Evolutionary conservation across 2,888 invertebrate species (phyloP).

Genomic region (Adineta ricciae): DNA sequence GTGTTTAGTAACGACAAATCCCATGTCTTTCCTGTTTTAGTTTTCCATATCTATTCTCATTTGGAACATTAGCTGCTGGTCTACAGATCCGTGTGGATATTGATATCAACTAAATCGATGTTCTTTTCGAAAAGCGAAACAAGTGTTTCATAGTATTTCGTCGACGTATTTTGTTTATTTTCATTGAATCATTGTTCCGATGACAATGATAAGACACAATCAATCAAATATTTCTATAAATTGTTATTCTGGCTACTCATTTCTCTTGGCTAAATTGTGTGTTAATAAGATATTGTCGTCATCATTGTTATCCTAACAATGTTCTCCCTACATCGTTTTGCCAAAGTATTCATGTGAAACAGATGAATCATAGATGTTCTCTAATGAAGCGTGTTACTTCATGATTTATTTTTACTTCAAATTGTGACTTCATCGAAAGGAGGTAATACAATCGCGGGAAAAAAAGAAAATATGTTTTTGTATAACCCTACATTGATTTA

Average conservation of each 20-base stretch:
- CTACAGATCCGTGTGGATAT: constrained; percentile 16
- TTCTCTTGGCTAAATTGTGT: background rate
- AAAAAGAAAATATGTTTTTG: too few relatives aligned
- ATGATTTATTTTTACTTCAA: too few relatives aligned
- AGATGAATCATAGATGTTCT: too few relatives aligned
- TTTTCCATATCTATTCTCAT: constrained; percentile 9
- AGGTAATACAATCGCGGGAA: too few relatives aligned
- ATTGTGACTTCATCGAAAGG: too few relatives aligned
- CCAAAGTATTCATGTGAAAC: too few relatives aligned
- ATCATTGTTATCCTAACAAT: too few relatives aligned
- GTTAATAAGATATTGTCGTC: too few relatives aligned
- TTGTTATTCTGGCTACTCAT: background rate
- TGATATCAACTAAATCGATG: background rate
- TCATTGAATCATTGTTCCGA: background rate
- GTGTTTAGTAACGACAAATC: background rate
- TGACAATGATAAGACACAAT: background rate
- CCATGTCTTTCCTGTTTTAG: background rate
- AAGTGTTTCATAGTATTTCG: background rate
- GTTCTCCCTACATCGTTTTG: too few relatives aligned
- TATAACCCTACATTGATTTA: background rate
- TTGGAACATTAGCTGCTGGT: constrained; percentile 11
- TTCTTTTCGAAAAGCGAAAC: background rate
- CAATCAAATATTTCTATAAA: background rate
- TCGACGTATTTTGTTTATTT: background rate
- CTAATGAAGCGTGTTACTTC: too few relatives aligned